Evolutionary conservation across 2,797 vertebrate genomes (phyloP).

Genomic region (Scarus forsteni): DNA sequence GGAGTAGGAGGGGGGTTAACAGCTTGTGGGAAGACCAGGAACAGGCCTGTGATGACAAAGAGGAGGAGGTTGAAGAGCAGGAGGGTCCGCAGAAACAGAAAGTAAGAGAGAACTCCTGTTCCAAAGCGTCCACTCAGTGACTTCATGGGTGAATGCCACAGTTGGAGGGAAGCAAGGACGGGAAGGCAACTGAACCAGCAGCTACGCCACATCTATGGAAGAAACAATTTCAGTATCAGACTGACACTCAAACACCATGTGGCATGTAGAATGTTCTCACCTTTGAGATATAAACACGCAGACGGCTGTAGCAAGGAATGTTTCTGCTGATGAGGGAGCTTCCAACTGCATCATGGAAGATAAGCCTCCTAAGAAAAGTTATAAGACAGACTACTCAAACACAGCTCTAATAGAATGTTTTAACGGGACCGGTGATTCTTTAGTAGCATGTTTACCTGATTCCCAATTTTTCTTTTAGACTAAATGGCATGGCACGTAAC

Average conservation of each 20-base stretch:
- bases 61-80: conserved; percentile 85
- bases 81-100: conserved; percentile 90
- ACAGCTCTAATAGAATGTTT: too few relatives aligned
- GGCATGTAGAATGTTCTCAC: conserved; percentile 30
- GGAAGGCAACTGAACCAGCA: conserved; percentile 74
- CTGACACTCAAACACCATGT: background rate
- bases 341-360: conserved; percentile 21
- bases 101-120: conserved; percentile 91
- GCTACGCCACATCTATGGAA: conserved; percentile 73
- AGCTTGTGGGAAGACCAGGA: conserved; percentile 87
- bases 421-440: too few relatives aligned
- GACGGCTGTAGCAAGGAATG: conserved; percentile 13
- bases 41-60: conserved; percentile 79
- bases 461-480: conserved; percentile 82
- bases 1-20: conserved; percentile 60
- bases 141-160: conserved; percentile 88
- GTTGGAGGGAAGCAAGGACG: conserved; percentile 46
- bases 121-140: conserved; percentile 87
- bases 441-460: conserved; percentile 76
- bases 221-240: background rate
- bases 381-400: background rate
- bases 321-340: conserved; percentile 33
- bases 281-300: conserved; percentile 13
- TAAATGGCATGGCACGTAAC: conserved; percentile 82
- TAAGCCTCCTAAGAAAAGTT: conserved; percentile 43